Evolutionary conservation across 1,140 invertebrate genomes (phyloP), one percentile per base, ranked within the genome.

Genomic region (Apis dorsata): DNA sequence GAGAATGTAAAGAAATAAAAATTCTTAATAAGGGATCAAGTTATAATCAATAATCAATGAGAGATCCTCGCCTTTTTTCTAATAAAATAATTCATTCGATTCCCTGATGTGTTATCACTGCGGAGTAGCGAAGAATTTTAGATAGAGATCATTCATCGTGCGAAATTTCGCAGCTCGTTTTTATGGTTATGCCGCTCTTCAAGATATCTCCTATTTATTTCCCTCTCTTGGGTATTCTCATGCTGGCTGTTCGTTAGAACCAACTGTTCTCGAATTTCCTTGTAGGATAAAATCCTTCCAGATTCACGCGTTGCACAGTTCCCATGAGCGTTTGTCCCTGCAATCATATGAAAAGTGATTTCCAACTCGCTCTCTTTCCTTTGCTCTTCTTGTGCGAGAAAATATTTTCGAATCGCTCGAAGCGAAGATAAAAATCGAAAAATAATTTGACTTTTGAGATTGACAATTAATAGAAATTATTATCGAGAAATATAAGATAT

Each of bases 171-270:
- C 55, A 76, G 72, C 72, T 81, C 63, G 79, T 59, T 44, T 4
- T 68, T 63, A 53, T 34, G 72, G 79, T 81, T 81, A 81, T 81
- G 28, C 12, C 53, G 12, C 34, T 11, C 11, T 53, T 57, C 62
- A 28, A 68, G 62, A 68, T 68, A 76, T 65, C 79, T 68, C 5
- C 63, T 81, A 81, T 81, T 75, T 81, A 81, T 76, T 57, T 76
- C 44, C 34, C 34, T 17, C 79, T 24, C 44, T 9, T 0, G 79
- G 79, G 79, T 76, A 24, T 76, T 57, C 34, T 19, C 55, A 44
- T 21, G 72, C n/a, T 44, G 15, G 21, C 17, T 49, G 70, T 81
- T 81, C 71, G 79, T 81, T 81, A 81, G 78, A 72, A 24, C 44
- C 10, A 34, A 59, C 72, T 28, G 24, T 17, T 76, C 79, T 81